A percentile compares a stretch with the other conserved stretches of the same genome.
Conservation (phyloP, 2,113 vertebrate species). For the Pygoscelis antarcticus region DNA sequence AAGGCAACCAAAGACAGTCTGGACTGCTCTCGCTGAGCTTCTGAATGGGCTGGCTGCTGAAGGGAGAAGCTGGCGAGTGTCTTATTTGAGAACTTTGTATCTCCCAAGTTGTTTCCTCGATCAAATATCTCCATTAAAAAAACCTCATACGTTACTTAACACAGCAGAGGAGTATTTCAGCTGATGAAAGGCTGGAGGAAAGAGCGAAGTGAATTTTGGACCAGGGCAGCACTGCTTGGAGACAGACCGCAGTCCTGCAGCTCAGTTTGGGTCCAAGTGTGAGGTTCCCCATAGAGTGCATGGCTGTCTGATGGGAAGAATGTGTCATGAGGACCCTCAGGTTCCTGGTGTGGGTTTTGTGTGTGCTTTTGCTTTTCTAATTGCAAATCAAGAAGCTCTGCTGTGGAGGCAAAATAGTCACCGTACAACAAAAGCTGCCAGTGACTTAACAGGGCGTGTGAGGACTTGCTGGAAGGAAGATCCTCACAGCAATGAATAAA, state of each 20-base stretch:
- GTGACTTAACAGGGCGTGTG: not conserved
- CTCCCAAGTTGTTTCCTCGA: not conserved
- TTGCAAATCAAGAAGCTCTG: not conserved
- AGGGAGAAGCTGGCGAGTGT: not conserved
- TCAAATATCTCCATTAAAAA: not conserved
- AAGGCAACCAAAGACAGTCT: not conserved
- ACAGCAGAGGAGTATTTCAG: not conserved
- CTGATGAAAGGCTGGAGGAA: not conserved
- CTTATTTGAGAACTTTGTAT: not conserved
- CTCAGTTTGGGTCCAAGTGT: not conserved
- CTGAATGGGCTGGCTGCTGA: not conserved
- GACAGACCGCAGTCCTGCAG: not conserved
- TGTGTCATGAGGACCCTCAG: not conserved
- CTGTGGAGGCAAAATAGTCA: not conserved
- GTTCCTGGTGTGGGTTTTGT: not conserved
- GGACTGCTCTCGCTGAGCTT: not conserved
- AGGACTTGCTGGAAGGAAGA: not conserved
- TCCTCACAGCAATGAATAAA: not conserved
- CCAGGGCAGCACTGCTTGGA: not conserved
- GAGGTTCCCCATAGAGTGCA: fast-evolving
- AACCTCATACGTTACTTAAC: not conserved
- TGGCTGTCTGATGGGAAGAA: not conserved
- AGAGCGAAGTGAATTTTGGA: not conserved
- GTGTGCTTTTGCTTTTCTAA: not conserved
- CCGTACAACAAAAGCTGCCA: not conserved